Conservation (phyloP, 2,888 invertebrate species). For the Pristionchus entomophagus region DNA sequence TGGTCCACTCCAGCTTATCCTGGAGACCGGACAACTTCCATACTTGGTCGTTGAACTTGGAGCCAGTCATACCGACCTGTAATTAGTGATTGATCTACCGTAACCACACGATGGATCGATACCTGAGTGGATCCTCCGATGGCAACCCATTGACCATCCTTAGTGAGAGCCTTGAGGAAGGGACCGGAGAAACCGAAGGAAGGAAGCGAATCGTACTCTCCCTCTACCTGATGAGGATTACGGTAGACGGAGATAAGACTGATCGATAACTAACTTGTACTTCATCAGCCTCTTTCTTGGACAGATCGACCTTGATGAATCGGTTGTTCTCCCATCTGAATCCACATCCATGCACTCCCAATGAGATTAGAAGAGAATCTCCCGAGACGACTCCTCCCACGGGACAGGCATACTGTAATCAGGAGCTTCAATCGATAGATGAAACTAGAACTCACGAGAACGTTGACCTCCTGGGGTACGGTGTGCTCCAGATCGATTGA, state of each 20-base stretch:
- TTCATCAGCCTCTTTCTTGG: slow-evolving; percentile 44
- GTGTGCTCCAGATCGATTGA: slow-evolving; percentile 45
- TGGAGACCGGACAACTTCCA: slow-evolving; percentile 49
- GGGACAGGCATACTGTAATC: slow-evolving; percentile 54
- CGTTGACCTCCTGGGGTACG: slow-evolving; percentile 47
- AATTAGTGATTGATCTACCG: neutral
- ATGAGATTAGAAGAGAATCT: slow-evolving; percentile 56
- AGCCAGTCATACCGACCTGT: slow-evolving; percentile 41
- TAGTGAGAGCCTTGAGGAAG: slow-evolving; percentile 41
- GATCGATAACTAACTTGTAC: slow-evolving; percentile 42
- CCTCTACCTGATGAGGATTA: slow-evolving; percentile 27
- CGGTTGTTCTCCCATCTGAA: slow-evolving; percentile 60
- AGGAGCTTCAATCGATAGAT: neutral
- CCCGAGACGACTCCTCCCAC: slow-evolving; percentile 50
- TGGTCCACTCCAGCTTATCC: neutral
- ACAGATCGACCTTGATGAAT: slow-evolving; percentile 56
- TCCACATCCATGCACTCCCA: slow-evolving; percentile 64
- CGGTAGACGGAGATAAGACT: neutral
- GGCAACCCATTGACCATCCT: slow-evolving; percentile 50
- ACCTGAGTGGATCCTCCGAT: slow-evolving; percentile 49
- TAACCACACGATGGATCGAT: neutral
- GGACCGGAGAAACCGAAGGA: slow-evolving; percentile 57
- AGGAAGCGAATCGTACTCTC: slow-evolving; percentile 48
- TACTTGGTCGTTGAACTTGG: slow-evolving; percentile 38
- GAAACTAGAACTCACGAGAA: slow-evolving; percentile 16